phyloP scores from a whole-genome alignment of 2,113 vertebrate species.

The Menura novaehollandiae region DNA sequence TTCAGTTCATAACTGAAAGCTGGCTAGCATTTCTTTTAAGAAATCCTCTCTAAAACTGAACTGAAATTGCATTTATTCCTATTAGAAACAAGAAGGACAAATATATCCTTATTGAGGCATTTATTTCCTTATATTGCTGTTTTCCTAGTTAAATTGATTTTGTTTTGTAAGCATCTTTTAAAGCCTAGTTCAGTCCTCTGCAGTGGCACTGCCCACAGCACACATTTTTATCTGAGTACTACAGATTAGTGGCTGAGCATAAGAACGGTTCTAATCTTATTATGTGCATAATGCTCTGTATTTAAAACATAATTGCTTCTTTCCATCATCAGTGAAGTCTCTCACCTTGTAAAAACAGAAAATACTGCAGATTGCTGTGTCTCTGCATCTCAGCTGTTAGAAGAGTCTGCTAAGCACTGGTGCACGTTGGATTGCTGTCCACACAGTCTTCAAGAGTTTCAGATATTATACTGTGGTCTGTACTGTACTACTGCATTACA shows the following conservation, averaged over 20 bases:
- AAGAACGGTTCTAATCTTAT: not conserved
- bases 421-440: not conserved
- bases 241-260: not conserved
- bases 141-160: not conserved
- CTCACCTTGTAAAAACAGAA: not conserved
- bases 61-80: not conserved
- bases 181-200: not conserved
- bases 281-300: not conserved
- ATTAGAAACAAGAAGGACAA: not conserved
- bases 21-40: not conserved
- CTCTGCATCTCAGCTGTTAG: not conserved
- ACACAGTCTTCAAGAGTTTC: not conserved
- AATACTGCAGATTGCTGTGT: not conserved
- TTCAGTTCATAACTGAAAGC: not conserved
- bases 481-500: not conserved
- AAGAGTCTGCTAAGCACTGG: not conserved
- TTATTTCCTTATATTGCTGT: not conserved
- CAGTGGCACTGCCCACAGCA: not conserved
- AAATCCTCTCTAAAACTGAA: not conserved
- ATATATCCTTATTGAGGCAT: not conserved
- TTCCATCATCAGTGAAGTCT: not conserved
- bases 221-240: not conserved
- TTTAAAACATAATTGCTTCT: not conserved
- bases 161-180: not conserved
- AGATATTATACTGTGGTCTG: not conserved